Base-by-base conservation (phyloP, 2,888 invertebrate species). In the Cybosia mesomella region DNA sequence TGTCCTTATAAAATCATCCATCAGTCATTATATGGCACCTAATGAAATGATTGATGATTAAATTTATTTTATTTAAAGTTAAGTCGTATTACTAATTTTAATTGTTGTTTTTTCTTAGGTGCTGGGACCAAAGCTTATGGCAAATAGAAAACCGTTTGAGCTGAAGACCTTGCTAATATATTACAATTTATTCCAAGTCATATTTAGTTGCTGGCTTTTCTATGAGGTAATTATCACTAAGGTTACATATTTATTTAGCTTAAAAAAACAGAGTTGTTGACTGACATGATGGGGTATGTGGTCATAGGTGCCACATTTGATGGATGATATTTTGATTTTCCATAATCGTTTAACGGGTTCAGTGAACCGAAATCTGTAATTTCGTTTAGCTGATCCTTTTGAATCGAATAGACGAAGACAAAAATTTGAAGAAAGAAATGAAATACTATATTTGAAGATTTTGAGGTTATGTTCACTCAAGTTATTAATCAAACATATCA, bases 151-250 rank as follows among this genome's bases (percentile, higher is more conserved):
- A 92, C 97, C 98, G 0, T 97, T 97, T 81, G 96, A 98, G 82
- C 93, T 98, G 63, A 96, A 97, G 76, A 95, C 95, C 79, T 91
- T 97, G 36, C 95, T 99, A 82, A 96, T 98, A 74, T 96, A 96
- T 83, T 98, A 98, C 91, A 99, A 98, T 92, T 95, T 97, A 65
- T 95, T 97, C 74, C 98, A 98, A 97, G 97, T 98, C 13, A 75
- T 97, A 70, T 96, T 98, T 85, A 97, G 97, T 71, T 87, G 95
- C 18, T 98, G 96, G 96, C 93, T 97, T 62, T 97, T 97, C 87
- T 86, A 96, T 77, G 97, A 97, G 96, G 97, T 96, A 88, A 91
- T 84, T 39, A 61, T 49, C 11, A 60, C n/a, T 36, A 18, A 7
- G 24, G 36, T 36, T 59, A 10, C 28, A 21, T 11, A n/a, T 28